Percentiles rank a stretch among this genome's conserved stretches.
These are phyloP conservation scores for Lampris incognitus DNA, from an alignment of 2,113 vertebrate species.

Conservation along the genomic window DNA sequence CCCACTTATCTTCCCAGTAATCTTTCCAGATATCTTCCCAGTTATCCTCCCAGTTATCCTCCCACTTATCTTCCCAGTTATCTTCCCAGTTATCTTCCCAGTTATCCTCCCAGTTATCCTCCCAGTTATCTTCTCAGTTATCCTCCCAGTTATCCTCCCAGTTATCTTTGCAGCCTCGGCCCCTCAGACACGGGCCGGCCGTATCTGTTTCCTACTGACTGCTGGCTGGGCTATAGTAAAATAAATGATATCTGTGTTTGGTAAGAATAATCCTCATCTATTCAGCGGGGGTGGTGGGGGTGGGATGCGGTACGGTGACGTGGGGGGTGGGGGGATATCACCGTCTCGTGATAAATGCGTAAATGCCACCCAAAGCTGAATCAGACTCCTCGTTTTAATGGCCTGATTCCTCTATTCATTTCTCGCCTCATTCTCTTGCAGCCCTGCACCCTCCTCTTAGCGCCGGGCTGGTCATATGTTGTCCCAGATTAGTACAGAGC, in stretches of 20 bases:
- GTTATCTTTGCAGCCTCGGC: slow-evolving; percentile 33
- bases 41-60: too few relatives aligned
- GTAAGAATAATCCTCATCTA: slow-evolving; percentile 80
- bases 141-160: too few relatives aligned
- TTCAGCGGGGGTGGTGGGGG: slow-evolving; percentile 74
- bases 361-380: slow-evolving; percentile 83
- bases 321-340: slow-evolving; percentile 54
- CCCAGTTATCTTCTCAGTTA: too few relatives aligned
- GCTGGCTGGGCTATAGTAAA: slow-evolving; percentile 73
- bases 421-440: slow-evolving; percentile 83
- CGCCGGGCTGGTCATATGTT: slow-evolving; percentile 92
- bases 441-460: slow-evolving; percentile 81
- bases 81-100: too few relatives aligned
- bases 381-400: slow-evolving; percentile 86
- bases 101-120: too few relatives aligned
- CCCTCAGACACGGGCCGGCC: slow-evolving; percentile 32
- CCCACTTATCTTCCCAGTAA: too few relatives aligned
- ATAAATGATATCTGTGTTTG: slow-evolving; percentile 81
- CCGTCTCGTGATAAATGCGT: slow-evolving; percentile 86
- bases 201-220: slow-evolving; percentile 69
- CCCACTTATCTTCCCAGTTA: too few relatives aligned
- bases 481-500: slow-evolving; percentile 95
- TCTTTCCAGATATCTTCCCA: too few relatives aligned
- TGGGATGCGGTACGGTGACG: slow-evolving; percentile 75
- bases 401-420: slow-evolving; percentile 93